Conservation (phyloP, 2,113 vertebrate species). For the Chionodraco myersi region DNA sequence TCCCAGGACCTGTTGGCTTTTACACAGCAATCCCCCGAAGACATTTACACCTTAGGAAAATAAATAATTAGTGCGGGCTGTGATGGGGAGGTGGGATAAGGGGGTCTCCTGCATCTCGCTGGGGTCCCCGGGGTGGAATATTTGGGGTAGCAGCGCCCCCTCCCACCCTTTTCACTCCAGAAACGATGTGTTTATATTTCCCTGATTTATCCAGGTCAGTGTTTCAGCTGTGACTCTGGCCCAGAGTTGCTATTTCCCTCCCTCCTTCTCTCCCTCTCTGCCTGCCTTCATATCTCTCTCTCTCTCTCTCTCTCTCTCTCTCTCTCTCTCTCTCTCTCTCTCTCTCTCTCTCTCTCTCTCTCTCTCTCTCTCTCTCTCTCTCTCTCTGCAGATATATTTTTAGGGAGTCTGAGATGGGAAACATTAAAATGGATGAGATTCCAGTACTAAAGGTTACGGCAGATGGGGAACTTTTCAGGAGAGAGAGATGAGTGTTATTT, state of each 20-base stretch:
- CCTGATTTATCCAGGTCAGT: slow-evolving; percentile 80
- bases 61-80: slow-evolving; percentile 75
- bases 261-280: slow-evolving; percentile 33
- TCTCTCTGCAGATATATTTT: slow-evolving; percentile 63
- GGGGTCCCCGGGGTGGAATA: slow-evolving; percentile 65
- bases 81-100: slow-evolving; percentile 61
- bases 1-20: slow-evolving; percentile 70
- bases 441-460: slow-evolving; percentile 56
- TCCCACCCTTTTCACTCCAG: slow-evolving; percentile 41
- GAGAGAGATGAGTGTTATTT: slow-evolving; percentile 54
- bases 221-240: slow-evolving; percentile 71
- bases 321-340: slow-evolving; percentile 48
- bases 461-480: slow-evolving; percentile 58
- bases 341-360: slow-evolving; percentile 29
- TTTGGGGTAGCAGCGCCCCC: slow-evolving; percentile 67
- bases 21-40: slow-evolving; percentile 73
- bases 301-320: slow-evolving; percentile 37
- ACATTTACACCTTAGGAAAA: slow-evolving; percentile 80
- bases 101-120: slow-evolving; percentile 49
- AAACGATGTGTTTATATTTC: slow-evolving; percentile 77
- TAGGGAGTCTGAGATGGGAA: slow-evolving; percentile 67
- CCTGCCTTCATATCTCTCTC: slow-evolving; percentile 23
- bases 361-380: slow-evolving; percentile 33
- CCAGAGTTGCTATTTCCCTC: slow-evolving; percentile 60
- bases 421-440: slow-evolving; percentile 73